Conservation (phyloP, 2,888 invertebrate species). For the Apamea epomidion region DNA sequence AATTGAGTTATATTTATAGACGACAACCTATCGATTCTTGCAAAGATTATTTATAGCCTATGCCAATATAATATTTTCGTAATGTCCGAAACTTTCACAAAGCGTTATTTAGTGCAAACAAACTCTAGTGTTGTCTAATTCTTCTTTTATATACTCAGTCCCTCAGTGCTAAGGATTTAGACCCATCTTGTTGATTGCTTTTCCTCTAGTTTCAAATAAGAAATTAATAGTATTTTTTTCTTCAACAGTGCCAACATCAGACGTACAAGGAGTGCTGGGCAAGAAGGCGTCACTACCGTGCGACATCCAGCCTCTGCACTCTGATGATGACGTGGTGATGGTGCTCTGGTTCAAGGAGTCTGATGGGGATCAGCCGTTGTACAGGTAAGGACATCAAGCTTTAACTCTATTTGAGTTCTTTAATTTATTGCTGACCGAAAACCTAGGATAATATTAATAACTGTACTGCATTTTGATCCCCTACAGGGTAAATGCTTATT, state of each 20-base stretch:
- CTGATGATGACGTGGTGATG: conserved; percentile 96
- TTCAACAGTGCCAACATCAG: conserved; percentile 93
- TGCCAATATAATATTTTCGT: neutral
- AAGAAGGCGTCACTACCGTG: conserved; percentile 96
- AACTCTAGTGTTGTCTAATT: neutral
- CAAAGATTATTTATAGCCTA: too few relatives aligned
- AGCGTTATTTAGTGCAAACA: neutral
- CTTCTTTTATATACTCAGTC: neutral
- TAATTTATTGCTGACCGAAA: too few relatives aligned
- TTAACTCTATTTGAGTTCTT: neutral
- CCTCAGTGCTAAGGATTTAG: neutral
- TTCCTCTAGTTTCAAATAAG: neutral
- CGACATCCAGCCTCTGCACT: conserved; percentile 94
- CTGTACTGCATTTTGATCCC: neutral
- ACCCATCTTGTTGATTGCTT: neutral
- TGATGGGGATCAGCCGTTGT: conserved; percentile 95
- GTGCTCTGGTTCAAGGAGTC: conserved; percentile 97
- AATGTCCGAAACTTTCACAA: neutral
- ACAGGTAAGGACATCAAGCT: conserved; percentile 91
- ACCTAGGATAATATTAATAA: neutral
- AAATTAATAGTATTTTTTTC: conserved; percentile 40
- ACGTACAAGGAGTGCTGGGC: conserved; percentile 95
- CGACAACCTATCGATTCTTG: neutral
- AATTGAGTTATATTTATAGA: neutral
- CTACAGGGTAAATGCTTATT: neutral